Percentiles rank a stretch among this genome's conserved stretches.
These are phyloP conservation scores for Caerostris extrusa DNA, from an alignment of 1,140 invertebrate genomes.

Conservation along the genomic window DNA sequence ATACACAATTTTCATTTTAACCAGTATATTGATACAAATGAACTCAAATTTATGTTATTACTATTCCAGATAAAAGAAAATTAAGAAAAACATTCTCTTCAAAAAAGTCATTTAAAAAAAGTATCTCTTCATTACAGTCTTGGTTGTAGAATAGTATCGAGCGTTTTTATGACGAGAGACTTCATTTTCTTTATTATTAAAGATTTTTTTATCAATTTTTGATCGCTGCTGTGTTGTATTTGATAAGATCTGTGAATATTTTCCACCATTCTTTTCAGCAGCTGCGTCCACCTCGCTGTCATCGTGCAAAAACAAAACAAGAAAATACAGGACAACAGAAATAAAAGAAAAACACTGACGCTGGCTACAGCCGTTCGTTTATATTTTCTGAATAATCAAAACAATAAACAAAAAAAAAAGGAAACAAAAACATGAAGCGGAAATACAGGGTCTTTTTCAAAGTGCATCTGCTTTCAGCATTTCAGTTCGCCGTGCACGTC, in stretches of 20 bases:
- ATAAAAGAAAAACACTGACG: background rate
- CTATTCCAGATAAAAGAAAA: no score
- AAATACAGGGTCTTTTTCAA: slow-evolving; percentile 35
- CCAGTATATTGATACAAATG: no score
- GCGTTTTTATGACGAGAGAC: background rate
- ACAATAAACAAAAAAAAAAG: background rate
- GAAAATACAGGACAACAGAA: background rate
- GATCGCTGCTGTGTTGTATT: background rate
- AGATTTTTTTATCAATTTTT: no score
- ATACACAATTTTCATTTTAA: no score
- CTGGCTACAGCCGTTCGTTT: background rate
- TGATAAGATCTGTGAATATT: background rate
- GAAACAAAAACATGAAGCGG: background rate
- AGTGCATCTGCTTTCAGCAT: slow-evolving; percentile 53
- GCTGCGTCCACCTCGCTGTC: no score
- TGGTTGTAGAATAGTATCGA: background rate
- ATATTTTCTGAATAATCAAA: slow-evolving; percentile 4
- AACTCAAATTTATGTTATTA: no score
- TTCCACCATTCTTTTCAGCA: background rate
- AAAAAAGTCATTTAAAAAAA: background rate
- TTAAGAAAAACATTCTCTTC: no score
- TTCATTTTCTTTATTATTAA: background rate
- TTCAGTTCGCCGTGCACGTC: slow-evolving; percentile 31
- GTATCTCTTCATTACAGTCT: background rate
- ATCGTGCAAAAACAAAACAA: background rate